Conservation (phyloP, 1,140 invertebrate genomes). For the Ceratina australensis region DNA sequence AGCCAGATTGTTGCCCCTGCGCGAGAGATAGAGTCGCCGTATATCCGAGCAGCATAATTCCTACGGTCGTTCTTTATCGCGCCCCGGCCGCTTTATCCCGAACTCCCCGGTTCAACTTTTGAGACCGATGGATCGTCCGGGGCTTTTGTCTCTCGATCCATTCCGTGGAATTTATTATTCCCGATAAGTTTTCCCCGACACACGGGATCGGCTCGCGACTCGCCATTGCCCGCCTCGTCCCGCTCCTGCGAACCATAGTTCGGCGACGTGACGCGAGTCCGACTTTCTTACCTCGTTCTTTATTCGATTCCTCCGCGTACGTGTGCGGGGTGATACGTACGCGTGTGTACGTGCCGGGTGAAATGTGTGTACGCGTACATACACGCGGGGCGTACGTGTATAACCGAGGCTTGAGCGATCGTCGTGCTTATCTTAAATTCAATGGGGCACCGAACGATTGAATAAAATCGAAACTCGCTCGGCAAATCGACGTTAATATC, state of each 20-base stretch:
- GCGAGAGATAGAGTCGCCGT: slow-evolving; percentile 30
- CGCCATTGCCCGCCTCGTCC: background rate
- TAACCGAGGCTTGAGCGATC: slow-evolving; percentile 30
- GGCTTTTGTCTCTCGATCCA: slow-evolving; percentile 69
- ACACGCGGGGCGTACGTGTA: background rate
- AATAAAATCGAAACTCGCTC: slow-evolving; percentile 33
- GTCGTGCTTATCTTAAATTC: slow-evolving; percentile 61
- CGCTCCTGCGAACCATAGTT: background rate
- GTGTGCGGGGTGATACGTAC: background rate
- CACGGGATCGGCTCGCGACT: slow-evolving; percentile 12
- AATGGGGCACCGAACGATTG: slow-evolving; percentile 49
- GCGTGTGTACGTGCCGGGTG: no score
- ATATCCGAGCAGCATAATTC: slow-evolving; percentile 73
- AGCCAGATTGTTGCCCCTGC: no score
- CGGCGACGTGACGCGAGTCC: slow-evolving; percentile 50
- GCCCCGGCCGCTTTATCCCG: slow-evolving; percentile 15
- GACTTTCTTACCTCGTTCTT: slow-evolving; percentile 37
- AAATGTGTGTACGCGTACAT: background rate
- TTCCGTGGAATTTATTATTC: slow-evolving; percentile 73
- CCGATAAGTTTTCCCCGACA: slow-evolving; percentile 64
- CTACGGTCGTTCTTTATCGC: slow-evolving; percentile 46
- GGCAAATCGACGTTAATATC: slow-evolving; percentile 50
- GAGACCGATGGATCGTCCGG: slow-evolving; percentile 62
- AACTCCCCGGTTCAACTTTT: slow-evolving; percentile 57
- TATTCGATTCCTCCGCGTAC: slow-evolving; percentile 7